Conservation (phyloP, 2,797 vertebrate genomes). For the Petrocephalus schoutedeni region DNA sequence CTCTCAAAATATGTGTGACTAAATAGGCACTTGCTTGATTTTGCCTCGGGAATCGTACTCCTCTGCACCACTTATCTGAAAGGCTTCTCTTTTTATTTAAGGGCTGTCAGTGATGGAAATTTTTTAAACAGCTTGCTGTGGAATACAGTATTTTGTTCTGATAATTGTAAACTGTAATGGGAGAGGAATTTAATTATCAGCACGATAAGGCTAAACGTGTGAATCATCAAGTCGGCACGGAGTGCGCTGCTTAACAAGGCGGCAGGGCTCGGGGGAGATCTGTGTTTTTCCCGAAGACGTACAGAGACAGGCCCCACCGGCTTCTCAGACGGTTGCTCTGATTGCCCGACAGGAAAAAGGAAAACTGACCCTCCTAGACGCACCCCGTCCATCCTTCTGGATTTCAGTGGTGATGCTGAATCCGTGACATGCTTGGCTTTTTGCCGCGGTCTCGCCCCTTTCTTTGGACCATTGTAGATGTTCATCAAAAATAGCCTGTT, state of each 20-base stretch:
- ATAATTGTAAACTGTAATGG: constrained; percentile 11
- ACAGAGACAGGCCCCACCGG: constrained; percentile 21
- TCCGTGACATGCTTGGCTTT: neutral
- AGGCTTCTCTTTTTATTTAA: neutral
- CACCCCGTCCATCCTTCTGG: neutral
- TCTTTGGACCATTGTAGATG: neutral
- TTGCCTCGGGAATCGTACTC: neutral
- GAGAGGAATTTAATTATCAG: neutral
- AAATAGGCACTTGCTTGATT: constrained; percentile 9
- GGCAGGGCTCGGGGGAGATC: neutral
- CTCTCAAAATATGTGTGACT: neutral
- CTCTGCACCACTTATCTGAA: neutral
- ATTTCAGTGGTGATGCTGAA: neutral
- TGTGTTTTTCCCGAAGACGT: neutral
- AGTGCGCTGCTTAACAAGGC: constrained; percentile 8
- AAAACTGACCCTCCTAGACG: constrained; percentile 4
- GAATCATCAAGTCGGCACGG: neutral
- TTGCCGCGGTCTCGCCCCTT: neutral
- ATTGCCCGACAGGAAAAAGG: neutral
- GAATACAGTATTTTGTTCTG: neutral
- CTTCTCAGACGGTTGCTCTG: constrained; percentile 12
- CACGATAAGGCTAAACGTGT: constrained; percentile 9
- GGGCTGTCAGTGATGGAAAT: constrained; percentile 8
- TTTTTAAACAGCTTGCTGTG: neutral
- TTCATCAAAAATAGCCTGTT: neutral